Base-by-base conservation (phyloP, 2,888 invertebrate species). In the Monopis laevigella region DNA sequence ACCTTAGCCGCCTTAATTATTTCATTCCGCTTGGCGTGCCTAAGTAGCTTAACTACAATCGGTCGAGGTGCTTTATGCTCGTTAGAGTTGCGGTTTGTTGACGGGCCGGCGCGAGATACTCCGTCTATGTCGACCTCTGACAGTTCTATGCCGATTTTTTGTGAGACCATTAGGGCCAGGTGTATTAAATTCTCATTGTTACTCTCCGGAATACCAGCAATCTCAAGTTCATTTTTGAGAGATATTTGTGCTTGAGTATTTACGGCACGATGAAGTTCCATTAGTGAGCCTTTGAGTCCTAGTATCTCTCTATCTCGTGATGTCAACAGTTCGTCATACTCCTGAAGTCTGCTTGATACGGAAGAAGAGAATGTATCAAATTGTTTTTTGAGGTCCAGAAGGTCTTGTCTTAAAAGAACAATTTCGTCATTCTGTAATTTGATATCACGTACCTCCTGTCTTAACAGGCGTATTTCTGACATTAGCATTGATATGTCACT, bases 1-100 rank as follows among this genome's bases (percentile, higher is more conserved):
- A 44, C 18, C 43, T 46, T 52, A 0, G 51, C 43, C 2, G 51
- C 50, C 29, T 46, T 49, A 1, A 54, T 10, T 2, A 54, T 7
- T 5, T 49, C 39, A 16, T 49, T 49, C 11, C 49, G 40, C 26
- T 46, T 50, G 0, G 18, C 16, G 32, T 45, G 42, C 2, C 51
- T 43, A 2, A 48, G 17, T 1, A 54, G 29, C 5, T 47, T 42
- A 1, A 51, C 45, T 0, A 52, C 46, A 0, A 52, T 34, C 2
- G 51, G 51, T 3, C 51, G 46, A 2, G 50, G 42, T 4, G 2
- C 3, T 4, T 12, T 3, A 2, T n/a, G 12, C 7, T 30, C 30
- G 13, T 7, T 13, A 17, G n/a, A 7, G 18, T 4, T 17, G n/a
- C n/a, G n/a, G n/a, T n/a, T n/a, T 8, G 16, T 35, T 8, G 6